phyloP scores from a whole-genome alignment of 2,888 invertebrate genomes.

The Maniola hyperantus region DNA sequence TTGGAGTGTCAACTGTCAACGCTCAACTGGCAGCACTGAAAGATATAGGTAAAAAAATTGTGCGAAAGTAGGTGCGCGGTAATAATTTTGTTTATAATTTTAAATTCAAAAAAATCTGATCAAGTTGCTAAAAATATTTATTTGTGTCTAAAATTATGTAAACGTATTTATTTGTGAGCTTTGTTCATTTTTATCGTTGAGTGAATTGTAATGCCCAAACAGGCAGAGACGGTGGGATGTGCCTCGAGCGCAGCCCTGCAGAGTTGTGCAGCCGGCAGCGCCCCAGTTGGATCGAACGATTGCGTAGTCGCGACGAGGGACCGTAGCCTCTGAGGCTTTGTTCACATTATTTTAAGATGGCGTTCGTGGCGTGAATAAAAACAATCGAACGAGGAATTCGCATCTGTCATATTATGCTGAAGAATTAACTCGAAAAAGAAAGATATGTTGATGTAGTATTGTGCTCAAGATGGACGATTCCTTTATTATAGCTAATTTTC shows the following conservation, averaged over 20 bases:
- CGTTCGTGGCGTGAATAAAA: constrained; percentile 43
- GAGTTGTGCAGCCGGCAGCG: constrained; percentile 68
- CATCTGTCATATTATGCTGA: constrained; percentile 23
- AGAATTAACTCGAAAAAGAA: constrained; percentile 29
- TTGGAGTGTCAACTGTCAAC: not conserved
- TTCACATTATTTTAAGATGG: constrained; percentile 43
- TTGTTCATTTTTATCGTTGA: not conserved
- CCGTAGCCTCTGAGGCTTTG: constrained; percentile 56
- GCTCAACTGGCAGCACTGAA: not conserved
- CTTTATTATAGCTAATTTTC: constrained; percentile 82
- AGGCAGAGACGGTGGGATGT: constrained; percentile 50
- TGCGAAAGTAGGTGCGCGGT: constrained; percentile 63
- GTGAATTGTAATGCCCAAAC: constrained; percentile 7
- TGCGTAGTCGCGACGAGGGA: constrained; percentile 69
- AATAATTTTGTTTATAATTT: constrained; percentile 46
- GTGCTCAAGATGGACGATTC: constrained; percentile 76
- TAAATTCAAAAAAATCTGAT: constrained; percentile 22
- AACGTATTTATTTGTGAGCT: not conserved
- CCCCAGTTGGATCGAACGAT: constrained; percentile 79
- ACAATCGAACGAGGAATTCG: constrained; percentile 31
- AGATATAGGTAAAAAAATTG: constrained; percentile 2
- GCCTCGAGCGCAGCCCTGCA: constrained; percentile 80
- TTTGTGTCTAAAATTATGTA: not conserved
- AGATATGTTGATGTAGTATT: constrained; percentile 36
- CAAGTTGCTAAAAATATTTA: constrained; percentile 9